These are phyloP conservation scores for Pterocles gutturalis DNA, from an alignment of 2,113 vertebrate species.

Conservation along the genomic window DNA sequence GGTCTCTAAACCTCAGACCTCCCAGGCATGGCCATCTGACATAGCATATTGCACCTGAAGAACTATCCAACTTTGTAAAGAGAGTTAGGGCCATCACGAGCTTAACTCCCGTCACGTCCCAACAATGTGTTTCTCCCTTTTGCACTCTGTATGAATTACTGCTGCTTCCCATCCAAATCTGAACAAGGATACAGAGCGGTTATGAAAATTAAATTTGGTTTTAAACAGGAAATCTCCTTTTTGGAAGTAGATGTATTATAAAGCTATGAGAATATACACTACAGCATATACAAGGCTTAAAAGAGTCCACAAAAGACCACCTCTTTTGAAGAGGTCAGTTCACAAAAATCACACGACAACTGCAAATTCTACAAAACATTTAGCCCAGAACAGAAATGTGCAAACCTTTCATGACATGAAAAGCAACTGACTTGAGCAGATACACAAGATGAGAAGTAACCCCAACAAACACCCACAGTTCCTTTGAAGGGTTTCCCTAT, in stretches of 20 bases:
- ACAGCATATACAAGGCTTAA: neutral
- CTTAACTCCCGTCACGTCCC: neutral
- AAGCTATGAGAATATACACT: neutral
- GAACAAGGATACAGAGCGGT: neutral
- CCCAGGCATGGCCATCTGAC: constrained; percentile 60
- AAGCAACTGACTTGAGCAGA: neutral
- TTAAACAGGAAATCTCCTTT: neutral
- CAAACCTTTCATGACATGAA: neutral
- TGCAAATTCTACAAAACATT: neutral
- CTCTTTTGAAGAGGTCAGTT: neutral
- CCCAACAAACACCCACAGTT: neutral
- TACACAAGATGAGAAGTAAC: neutral
- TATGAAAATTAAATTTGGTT: neutral
- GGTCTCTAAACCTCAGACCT: constrained; percentile 61
- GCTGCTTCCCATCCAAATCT: neutral
- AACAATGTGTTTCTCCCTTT: neutral
- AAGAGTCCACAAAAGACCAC: neutral
- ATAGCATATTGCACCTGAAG: constrained; percentile 55
- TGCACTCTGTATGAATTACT: neutral
- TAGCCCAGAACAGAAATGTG: neutral
- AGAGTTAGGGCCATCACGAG: neutral
- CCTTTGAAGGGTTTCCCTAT: neutral
- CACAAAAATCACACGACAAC: neutral
- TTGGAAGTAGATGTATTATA: neutral
- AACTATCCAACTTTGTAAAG: constrained; percentile 22